These are phyloP conservation scores for Catocala nupta DNA, from an alignment of 2,888 invertebrate genomes.

Conservation along the genomic window DNA sequence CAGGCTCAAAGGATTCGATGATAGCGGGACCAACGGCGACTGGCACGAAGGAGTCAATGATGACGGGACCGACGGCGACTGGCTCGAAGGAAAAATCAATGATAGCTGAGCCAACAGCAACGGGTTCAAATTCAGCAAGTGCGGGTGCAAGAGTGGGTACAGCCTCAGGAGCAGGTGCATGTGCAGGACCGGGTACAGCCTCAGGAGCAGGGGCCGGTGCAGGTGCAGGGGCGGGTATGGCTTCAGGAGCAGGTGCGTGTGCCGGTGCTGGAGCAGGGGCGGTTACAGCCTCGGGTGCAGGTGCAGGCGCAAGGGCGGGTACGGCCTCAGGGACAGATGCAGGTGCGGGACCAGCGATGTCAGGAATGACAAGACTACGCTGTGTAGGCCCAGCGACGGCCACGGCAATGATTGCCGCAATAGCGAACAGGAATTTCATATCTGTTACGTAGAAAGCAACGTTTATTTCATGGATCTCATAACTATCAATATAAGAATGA, in stretches of 20 bases:
- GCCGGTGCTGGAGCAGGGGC: not conserved
- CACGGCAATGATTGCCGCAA: slow-evolving; percentile 41
- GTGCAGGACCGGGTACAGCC: slow-evolving; percentile 25
- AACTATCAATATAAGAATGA: too few species aligned
- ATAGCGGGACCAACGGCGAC: slow-evolving; percentile 25
- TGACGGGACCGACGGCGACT: slow-evolving; percentile 32
- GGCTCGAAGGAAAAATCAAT: slow-evolving; percentile 39
- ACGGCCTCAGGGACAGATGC: slow-evolving; percentile 38
- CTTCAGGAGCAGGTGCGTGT: slow-evolving; percentile 4
- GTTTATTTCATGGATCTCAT: too few species aligned
- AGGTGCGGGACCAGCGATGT: slow-evolving; percentile 10
- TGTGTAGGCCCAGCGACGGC: slow-evolving; percentile 43
- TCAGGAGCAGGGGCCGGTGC: slow-evolving; percentile 37
- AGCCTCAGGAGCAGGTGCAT: slow-evolving; percentile 34
- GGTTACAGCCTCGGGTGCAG: slow-evolving; percentile 18
- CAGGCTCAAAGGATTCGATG: slow-evolving; percentile 19
- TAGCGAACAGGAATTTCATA: slow-evolving; percentile 43
- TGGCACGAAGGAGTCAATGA: slow-evolving; percentile 39
- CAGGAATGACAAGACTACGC: slow-evolving; percentile 35
- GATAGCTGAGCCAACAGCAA: slow-evolving; percentile 22
- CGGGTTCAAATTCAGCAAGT: slow-evolving; percentile 39
- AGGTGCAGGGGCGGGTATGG: slow-evolving; percentile 8
- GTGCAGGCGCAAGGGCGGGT: slow-evolving; percentile 33
- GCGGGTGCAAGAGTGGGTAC: slow-evolving; percentile 25
- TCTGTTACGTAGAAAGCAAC: slow-evolving; percentile 10